Base-by-base conservation (phyloP, 2,888 invertebrate genomes). In the Uropetala carovei region DNA sequence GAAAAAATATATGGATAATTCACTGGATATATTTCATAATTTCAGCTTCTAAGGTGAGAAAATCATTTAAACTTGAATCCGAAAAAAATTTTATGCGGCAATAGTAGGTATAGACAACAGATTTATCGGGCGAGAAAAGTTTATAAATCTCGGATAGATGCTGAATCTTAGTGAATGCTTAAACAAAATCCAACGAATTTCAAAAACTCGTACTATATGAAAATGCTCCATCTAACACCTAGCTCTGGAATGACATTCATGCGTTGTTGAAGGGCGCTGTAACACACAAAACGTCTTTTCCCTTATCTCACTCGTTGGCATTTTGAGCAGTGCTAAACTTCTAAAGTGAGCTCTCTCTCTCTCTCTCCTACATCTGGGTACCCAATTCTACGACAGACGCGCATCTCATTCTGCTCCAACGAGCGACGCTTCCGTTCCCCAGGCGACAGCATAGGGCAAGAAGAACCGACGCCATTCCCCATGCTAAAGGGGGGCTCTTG, bases 271-370 rank as follows among this genome's bases (percentile, higher is more conserved):
- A 89, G 89, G 89, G 89, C 89, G 89, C 89, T 89, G 89, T 64
- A 68, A 89, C 89, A 89, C 68, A 89, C 89, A 89, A 43, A 89
- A 89, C 89, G 89, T 89, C 89, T 89, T 89, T 89, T 59, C 86
- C 64, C 64, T 89, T 86, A 86, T 86, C 86, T 43, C n/a, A 64
- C 89, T 68, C 68, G 89, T 64, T 89, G 89, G 89, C 89, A 89
- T 89, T 89, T 89, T 64, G 89, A 89, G 89, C 89, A 89, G 89
- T 89, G 89, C 89, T 89, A 89, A 89, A 89, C 89, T 89, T 89
- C 89, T 43, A 60, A 89, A 89, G 64, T 64, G 89, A 89, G 64
- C 83, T 83, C 83, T 83, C 64, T 64, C n/a, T 60, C 60, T 56
- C 56, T 57, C 56, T 59, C 27, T 57, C 60, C 86, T 89, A 89